These are phyloP conservation scores for Pomacea canaliculata DNA, from an alignment of 2,888 invertebrate species.

Conservation along the genomic window DNA sequence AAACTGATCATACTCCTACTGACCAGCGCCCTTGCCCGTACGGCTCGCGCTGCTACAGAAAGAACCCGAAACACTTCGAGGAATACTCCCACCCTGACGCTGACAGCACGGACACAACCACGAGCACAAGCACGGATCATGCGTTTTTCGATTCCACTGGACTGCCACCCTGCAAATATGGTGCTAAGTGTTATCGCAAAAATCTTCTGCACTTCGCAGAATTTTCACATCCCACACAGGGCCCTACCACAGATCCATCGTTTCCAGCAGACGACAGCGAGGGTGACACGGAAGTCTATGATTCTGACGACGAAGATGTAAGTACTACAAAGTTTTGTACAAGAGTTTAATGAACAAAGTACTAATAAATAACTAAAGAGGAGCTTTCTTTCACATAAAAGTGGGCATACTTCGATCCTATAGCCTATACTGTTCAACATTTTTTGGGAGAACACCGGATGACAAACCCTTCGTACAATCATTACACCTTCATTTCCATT, in stretches of 20 bases:
- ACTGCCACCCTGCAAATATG: slow-evolving; percentile 57
- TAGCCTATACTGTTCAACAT: too few relatives aligned
- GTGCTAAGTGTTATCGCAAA: slow-evolving; percentile 60
- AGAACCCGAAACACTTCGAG: slow-evolving; percentile 57
- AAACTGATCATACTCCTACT: slow-evolving; percentile 32
- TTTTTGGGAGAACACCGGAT: too few relatives aligned
- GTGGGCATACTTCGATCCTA: too few relatives aligned
- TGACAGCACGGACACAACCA: not conserved
- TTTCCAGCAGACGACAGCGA: slow-evolving; percentile 35
- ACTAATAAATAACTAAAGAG: too few relatives aligned
- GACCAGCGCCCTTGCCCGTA: slow-evolving; percentile 51
- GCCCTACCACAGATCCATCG: slow-evolving; percentile 8
- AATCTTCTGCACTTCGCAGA: slow-evolving; percentile 62
- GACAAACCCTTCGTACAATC: too few relatives aligned
- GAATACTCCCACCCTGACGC: slow-evolving; percentile 50
- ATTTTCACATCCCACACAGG: slow-evolving; percentile 52
- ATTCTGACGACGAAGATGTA: slow-evolving; percentile 49
- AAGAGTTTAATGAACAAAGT: too few relatives aligned
- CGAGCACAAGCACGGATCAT: slow-evolving; percentile 16
- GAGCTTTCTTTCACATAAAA: too few relatives aligned
- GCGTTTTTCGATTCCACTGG: slow-evolving; percentile 22
- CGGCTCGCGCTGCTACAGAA: slow-evolving; percentile 59
- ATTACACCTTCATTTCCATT: too few relatives aligned
- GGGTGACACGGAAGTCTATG: slow-evolving; percentile 51
- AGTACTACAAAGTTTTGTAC: not conserved